Evolutionary conservation across 2,888 invertebrate genomes (phyloP), one percentile per base, ranked within the genome.

Genomic region (Choreutis nemorana): DNA sequence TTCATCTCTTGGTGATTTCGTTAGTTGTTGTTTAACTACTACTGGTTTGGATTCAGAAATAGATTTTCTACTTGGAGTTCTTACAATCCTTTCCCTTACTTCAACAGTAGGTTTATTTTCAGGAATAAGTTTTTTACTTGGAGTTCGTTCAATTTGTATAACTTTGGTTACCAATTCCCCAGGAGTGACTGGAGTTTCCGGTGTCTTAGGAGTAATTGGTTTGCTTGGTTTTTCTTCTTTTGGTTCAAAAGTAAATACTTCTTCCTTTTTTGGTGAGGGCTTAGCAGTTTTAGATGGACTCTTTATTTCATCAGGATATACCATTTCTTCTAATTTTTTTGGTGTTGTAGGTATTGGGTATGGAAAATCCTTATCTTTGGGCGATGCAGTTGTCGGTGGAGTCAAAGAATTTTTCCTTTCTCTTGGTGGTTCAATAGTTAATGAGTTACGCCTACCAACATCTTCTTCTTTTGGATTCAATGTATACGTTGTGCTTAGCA

Each of bases 91-190:
- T 48, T 73, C 70, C 36, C 77, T 57, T 25, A 75, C 41, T 62
- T 73, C 72, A 3, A 77, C 71, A 2, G 41, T 44, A 5, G 78
- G 75, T 36, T 64, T 77, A 39, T 60, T 66, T 16, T 78, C 75
- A 23, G 55, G 44, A 26, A 49, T 23, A 12, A 72, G 23, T 40
- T 72, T 78, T 47, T 50, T 72, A 38, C 78, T 78, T 0, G 78
- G 77, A 2, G 70, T 64, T 41, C 78, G 53, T 52, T 78, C 78
- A 23, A 78, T 45, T 53, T 77, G 68, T 36, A 77, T 71, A 2
- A 78, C 66, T 51, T 77, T 72, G 14, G 78, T 78, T 2, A 75
- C 64, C 14, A 78, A 45, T 47, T 77, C 77, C 21, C 70, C 65
- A 5, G 65, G 44, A 5, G 44, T 31, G 2, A 55, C 45, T 2